Conservation (phyloP, 2,888 invertebrate species). For the Augochlorella aurata region DNA sequence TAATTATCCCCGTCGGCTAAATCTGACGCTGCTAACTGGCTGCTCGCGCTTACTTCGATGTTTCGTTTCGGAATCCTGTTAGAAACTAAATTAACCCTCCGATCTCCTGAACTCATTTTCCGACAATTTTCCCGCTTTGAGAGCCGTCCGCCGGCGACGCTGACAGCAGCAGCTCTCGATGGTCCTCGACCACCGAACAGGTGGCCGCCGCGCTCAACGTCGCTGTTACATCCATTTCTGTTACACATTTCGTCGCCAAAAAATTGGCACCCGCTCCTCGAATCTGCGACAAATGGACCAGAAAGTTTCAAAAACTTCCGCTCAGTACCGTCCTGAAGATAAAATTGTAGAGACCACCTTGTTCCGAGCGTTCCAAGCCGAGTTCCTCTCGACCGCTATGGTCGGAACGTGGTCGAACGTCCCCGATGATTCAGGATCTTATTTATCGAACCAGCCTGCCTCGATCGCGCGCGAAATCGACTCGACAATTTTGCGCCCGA, state of each 20-base stretch:
- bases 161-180: not conserved
- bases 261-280: not conserved
- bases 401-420: no score
- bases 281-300: not conserved
- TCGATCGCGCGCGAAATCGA: not conserved
- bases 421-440: not conserved
- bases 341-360: not conserved
- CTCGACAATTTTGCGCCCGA: conserved; percentile 27
- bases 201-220: not conserved
- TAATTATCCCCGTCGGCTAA: conserved; percentile 22
- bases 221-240: no score
- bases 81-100: conserved; percentile 20
- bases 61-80: conserved; percentile 17
- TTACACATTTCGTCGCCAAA: not conserved
- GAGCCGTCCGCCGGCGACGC: not conserved
- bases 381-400: not conserved
- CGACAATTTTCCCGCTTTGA: not conserved
- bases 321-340: not conserved
- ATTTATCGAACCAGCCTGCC: not conserved
- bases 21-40: conserved; percentile 8
- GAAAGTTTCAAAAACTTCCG: not conserved
- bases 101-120: conserved; percentile 11
- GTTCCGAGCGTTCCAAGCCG: not conserved
- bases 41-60: conserved; percentile 10
- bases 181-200: not conserved